Base-by-base conservation (phyloP, 2,888 invertebrate species). In the Automeris io region DNA sequence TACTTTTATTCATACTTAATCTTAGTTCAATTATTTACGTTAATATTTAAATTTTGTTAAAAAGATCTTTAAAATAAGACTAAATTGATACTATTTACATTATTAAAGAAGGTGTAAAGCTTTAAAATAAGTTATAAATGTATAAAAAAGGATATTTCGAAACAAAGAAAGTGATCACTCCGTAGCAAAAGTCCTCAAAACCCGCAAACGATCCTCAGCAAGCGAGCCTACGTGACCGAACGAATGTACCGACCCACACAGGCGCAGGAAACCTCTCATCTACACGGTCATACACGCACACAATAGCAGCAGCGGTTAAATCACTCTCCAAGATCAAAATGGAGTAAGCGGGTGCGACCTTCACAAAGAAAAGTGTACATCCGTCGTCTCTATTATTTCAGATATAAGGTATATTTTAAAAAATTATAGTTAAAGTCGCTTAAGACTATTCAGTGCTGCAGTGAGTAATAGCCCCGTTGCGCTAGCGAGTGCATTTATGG, bases 401-500 rank as follows among this genome's bases (percentile, higher is more conserved):
- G 1, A 0, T 0, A 35, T 61, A 81, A 51, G 44, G 62, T 56
- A 22, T 26, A 54, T 35, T 59, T 57, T 67, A 29, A 46, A 49
- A 57, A 55, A 42, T 41, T 32, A 22, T 29, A 41, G 42, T 42
- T 24, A 43, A 50, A 45, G 66, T 42, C 65, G 50, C 40, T 66
- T 71, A 49, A 8, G 41, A 13, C 63, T 9, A 46, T 54, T 35
- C 35, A 37, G 13, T 40, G 37, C 37, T 47, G 44, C 21, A 31
- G 9, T 22, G 38, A 47, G 68, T 69, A 68, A 73, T 73, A 77
- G 77, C 80, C 71, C 76, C 77, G 79, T 77, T 80, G 82, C 79
- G 80, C 80, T 80, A 72, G 80, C 80, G 80, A 72, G 81, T 85
- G 85, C 85, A 83, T 83, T 83, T 85, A 83, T 79, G 82, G 82